These are phyloP conservation scores for Chaitophorus viminalis DNA, from an alignment of 2,888 invertebrate genomes.

Conservation along the genomic window DNA sequence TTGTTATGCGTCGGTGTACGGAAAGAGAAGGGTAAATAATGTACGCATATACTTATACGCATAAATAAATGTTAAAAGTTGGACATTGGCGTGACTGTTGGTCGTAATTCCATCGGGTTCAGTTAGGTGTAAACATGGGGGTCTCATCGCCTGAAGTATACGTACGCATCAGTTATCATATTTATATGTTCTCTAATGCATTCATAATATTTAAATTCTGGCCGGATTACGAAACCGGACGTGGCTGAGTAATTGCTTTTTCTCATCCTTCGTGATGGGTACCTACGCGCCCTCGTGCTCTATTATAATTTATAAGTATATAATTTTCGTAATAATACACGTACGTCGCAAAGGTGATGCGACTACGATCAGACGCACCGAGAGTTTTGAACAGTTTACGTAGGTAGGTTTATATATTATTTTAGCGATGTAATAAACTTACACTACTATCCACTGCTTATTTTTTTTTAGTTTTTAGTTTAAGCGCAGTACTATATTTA, in stretches of 20 bases:
- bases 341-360: background rate
- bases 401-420: too few relatives aligned
- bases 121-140: constrained; percentile 46
- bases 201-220: constrained; percentile 48
- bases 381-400: background rate
- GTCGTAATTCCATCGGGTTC: constrained; percentile 41
- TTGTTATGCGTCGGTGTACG: too few relatives aligned
- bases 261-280: background rate
- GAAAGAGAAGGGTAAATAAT: too few relatives aligned
- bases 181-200: constrained; percentile 49
- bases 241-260: constrained; percentile 53
- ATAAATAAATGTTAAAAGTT: constrained; percentile 33
- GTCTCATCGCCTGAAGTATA: constrained; percentile 39
- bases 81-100: constrained; percentile 45
- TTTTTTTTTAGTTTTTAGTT: too few relatives aligned
- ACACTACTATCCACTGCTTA: background rate
- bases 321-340: background rate
- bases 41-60: too few relatives aligned
- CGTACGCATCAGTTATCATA: constrained; percentile 28
- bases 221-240: background rate
- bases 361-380: background rate
- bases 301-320: background rate
- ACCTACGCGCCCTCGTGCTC: background rate
- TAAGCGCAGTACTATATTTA: too few relatives aligned
- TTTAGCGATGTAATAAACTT: too few relatives aligned